These are phyloP conservation scores for Tuberolachnus salignus DNA, from an alignment of 2,888 invertebrate species.

Conservation along the genomic window DNA sequence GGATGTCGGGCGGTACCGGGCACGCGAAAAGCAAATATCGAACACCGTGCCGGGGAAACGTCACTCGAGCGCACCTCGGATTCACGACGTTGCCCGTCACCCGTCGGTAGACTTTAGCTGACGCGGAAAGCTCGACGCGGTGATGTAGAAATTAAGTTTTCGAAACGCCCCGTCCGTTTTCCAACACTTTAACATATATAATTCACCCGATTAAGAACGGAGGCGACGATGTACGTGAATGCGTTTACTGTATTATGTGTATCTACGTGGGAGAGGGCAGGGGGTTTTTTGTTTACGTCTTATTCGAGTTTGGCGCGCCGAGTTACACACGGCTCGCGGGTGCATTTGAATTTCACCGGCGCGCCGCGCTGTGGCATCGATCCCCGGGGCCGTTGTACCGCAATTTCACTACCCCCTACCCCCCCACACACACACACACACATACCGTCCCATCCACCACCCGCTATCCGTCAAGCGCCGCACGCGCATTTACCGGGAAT, in stretches of 20 bases:
- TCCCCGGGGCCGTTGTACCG: constrained; percentile 29
- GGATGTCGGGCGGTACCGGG: too few species aligned
- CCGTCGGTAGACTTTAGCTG: not conserved
- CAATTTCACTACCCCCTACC: constrained; percentile 16
- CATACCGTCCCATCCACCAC: too few species aligned
- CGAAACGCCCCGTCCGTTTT: too few species aligned
- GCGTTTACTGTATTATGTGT: too few species aligned
- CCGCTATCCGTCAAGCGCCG: not conserved
- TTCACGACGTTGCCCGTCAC: too few species aligned
- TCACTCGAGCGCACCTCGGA: not conserved
- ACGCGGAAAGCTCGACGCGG: not conserved
- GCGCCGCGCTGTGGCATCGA: constrained; percentile 8
- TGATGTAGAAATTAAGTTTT: not conserved
- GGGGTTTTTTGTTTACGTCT: too few species aligned
- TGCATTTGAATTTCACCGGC: constrained; percentile 33
- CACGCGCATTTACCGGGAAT: not conserved
- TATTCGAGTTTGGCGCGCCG: too few species aligned
- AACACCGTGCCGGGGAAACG: constrained; percentile 7
- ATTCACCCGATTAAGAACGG: too few species aligned
- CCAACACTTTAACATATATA: too few species aligned
- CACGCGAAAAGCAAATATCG: not conserved
- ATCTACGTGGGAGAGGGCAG: too few species aligned
- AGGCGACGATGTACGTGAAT: too few species aligned
- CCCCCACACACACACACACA: not conserved
- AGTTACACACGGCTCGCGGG: not conserved